A percentile compares a stretch with the other conserved stretches of the same genome.
Evolutionary conservation across 2,797 vertebrate species (phyloP).

Genomic region (Australoheros facetus): DNA sequence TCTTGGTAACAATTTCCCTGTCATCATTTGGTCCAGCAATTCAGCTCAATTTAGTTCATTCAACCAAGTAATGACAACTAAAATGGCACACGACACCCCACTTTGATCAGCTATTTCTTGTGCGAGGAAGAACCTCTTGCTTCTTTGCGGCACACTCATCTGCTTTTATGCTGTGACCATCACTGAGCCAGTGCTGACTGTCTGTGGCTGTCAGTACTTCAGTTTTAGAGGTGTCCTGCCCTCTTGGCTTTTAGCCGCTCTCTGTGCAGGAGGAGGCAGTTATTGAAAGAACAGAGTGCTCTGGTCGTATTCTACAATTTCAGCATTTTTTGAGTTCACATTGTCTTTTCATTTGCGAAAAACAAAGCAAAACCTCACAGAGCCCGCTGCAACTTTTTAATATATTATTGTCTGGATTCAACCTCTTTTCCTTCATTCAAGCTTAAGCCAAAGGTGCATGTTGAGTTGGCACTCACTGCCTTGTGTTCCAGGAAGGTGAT

Average conservation of each 20-base stretch:
- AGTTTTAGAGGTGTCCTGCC: neutral
- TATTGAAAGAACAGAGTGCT: neutral
- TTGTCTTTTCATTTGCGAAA: neutral
- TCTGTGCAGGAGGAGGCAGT: neutral
- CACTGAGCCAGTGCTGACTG: neutral
- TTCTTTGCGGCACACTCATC: neutral
- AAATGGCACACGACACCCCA: neutral
- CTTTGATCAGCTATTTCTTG: slow-evolving; percentile 2
- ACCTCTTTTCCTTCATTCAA: neutral
- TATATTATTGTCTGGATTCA: neutral
- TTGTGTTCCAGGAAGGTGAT: neutral
- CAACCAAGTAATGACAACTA: neutral
- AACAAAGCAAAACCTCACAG: neutral
- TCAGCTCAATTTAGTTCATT: neutral
- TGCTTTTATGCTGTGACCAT: neutral
- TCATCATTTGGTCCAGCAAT: neutral
- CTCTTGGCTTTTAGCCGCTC: neutral
- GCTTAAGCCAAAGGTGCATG: neutral
- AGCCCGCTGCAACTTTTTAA: neutral
- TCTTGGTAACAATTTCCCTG: neutral
- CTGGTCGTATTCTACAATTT: neutral
- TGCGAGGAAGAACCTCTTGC: neutral
- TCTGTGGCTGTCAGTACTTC: neutral
- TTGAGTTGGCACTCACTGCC: neutral
- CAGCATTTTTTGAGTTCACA: neutral